A percentile compares a stretch with the other conserved stretches of the same genome.
Evolutionary conservation across 2,888 invertebrate species (phyloP).

Genomic region (Tetragonula carbonaria): DNA sequence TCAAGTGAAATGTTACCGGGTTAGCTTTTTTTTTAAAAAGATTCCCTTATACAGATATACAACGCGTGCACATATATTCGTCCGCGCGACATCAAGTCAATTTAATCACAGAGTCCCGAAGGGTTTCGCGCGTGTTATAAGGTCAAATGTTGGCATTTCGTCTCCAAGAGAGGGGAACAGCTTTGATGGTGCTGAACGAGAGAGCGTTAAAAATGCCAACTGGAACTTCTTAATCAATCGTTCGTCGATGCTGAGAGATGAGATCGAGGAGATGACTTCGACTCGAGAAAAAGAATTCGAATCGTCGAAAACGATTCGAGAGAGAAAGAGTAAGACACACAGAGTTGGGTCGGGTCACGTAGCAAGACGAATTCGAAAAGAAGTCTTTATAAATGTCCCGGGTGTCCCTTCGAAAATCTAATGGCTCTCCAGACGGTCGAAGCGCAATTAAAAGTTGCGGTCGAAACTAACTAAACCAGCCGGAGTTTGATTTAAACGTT

Average conservation of each 20-base stretch:
- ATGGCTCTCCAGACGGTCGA: constrained; percentile 80
- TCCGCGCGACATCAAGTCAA: constrained; percentile 48
- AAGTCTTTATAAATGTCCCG: constrained; percentile 62
- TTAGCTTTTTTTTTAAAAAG: constrained; percentile 53
- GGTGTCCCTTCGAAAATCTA: constrained; percentile 73
- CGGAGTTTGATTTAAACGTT: constrained; percentile 81
- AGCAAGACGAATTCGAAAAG: constrained; percentile 52
- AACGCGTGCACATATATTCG: constrained; percentile 7
- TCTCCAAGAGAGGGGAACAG: constrained; percentile 25
- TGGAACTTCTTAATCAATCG: constrained; percentile 65
- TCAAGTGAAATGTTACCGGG: constrained; percentile 71
- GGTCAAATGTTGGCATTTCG: constrained; percentile 76
- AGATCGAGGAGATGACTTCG: too few species aligned
- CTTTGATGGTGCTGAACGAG: constrained; percentile 63
- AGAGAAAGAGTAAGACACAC: background rate
- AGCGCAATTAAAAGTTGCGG: constrained; percentile 83
- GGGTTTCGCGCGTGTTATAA: constrained; percentile 65
- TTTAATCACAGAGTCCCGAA: constrained; percentile 77
- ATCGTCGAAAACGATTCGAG: too few species aligned
- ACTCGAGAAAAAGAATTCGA: too few species aligned
- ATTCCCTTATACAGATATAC: constrained; percentile 20
- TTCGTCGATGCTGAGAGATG: too few species aligned
- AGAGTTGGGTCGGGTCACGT: too few species aligned
- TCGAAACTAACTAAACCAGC: constrained; percentile 80
- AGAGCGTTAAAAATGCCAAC: constrained; percentile 65